Base-by-base conservation (phyloP, 1,140 invertebrate genomes). In the Brevipalpus yothersi region DNA sequence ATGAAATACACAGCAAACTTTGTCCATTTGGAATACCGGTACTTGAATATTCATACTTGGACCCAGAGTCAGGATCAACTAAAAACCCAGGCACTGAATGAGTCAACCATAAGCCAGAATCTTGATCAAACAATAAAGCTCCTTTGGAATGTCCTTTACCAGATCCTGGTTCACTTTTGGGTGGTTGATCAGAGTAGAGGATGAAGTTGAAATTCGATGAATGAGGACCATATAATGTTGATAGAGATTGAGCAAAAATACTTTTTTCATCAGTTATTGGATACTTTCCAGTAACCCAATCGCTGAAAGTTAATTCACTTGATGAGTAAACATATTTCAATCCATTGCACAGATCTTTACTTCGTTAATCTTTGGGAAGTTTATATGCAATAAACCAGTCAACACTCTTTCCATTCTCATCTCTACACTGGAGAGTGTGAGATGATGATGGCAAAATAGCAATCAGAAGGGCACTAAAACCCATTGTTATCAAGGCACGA, bases 71-170 rank as follows among this genome's bases (percentile, higher is more conserved):
- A 55, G 21, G 21, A 31, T 31, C 31, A 31, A 31, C 5, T 11
- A 85, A 85, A 73, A 81, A 94, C 64, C 79, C 76, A 0, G 90
- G 90, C 12, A 90, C 83, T 57, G 88, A 93, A 69, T 94, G 90
- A 17, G 92, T 77, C 51, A 94, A 67, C 88, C 89, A 94, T 65
- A 91, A 78, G 4, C 87, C 87, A 41, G 76, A 75, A 8, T 75
- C 69, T 15, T 11, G 71, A 64, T 86, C 78, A n/a, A 80, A 79
- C 9, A 82, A 73, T 15, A 93, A 69, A 0, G 83, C 78, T 3
- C 90, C 73, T 71, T 63, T 61, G n/a, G 59, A 45, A 49, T 66
- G 64, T 5, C 58, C 8, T 13, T 3, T 39, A 17, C 53, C n/a
- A 53, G 49, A 23, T 53, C 58, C 58, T 57, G 23, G 19, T 40